Base-by-base conservation (phyloP, 2,113 vertebrate genomes). In the Mobula birostris region DNA sequence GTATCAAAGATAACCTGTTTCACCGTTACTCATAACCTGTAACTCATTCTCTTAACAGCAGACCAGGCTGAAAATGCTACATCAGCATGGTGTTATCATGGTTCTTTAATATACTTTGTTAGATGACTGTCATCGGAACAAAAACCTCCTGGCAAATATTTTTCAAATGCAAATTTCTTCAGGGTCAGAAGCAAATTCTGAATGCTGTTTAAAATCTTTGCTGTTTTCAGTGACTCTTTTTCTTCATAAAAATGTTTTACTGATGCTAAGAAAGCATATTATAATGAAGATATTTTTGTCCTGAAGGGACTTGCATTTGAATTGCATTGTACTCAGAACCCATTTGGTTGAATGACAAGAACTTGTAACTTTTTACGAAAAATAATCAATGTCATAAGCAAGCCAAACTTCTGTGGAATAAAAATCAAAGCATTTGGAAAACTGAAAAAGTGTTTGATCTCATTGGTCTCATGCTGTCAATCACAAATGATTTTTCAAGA, bases 301-400 rank as follows among this genome's bases (percentile, higher is more conserved):
- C 91, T 74, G 21, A 29, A 36, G 68, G 68, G 36, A 74, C 70
- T 93, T 93, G 68, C 36, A 76, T 93, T 74, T 48, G 70, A 74
- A 93, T 74, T 74, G 36, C 91, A 93, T 40, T 29, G 70, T 70
- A 40, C 72, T 93, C 68, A 93, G 68, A 48, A 72, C 40, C 90
- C 36, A 92, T 92, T 92, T 74, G 70, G 70, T 27, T 93, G 91
- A 93, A 48, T 76, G 91, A 93, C 91, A 74, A 93, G 70, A 70
- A 74, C 68, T 56, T 93, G 21, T 29, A 76, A 93, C 91, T 93
- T 56, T 56, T 76, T 14, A 56, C 24, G 74, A 93, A 74, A 93
- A 93, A 74, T 70, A 92, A 92, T 92, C 90, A 72, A 76, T 93
- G 70, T 93, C 68, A 93, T 40, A 74, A 93, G 63, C 91, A 93